These are phyloP conservation scores for Drosophila parthenogenetica DNA, from an alignment of 2,888 invertebrate genomes.

Conservation along the genomic window DNA sequence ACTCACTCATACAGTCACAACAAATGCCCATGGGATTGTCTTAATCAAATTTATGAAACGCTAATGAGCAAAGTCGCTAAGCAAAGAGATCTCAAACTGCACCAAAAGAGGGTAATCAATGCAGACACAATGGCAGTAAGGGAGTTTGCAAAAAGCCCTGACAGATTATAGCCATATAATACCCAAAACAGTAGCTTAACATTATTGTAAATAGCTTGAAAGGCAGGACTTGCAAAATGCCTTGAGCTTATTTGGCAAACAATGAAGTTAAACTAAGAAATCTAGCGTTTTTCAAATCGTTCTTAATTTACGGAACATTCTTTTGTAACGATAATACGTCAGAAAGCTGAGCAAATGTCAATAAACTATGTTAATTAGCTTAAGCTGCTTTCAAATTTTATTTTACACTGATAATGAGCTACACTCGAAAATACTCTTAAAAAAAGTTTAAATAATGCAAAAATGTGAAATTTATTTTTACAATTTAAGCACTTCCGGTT, in stretches of 20 bases:
- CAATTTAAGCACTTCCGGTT: not conserved
- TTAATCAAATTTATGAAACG: slow-evolving; percentile 79
- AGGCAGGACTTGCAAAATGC: slow-evolving; percentile 28
- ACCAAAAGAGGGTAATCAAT: slow-evolving; percentile 51
- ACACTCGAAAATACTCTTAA: not conserved
- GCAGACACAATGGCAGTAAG: slow-evolving; percentile 21
- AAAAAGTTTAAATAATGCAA: not conserved
- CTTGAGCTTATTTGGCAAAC: slow-evolving; percentile 38
- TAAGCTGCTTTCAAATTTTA: not conserved
- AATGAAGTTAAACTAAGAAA: slow-evolving; percentile 28
- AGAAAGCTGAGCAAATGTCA: slow-evolving; percentile 41
- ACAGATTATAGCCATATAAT: slow-evolving; percentile 69
- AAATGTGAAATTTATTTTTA: not conserved
- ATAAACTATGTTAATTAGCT: slow-evolving; percentile 27
- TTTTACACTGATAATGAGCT: not conserved
- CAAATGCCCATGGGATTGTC: slow-evolving; percentile 71
- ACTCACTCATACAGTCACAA: slow-evolving; percentile 17
- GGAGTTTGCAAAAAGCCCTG: not conserved
- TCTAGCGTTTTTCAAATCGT: not conserved
- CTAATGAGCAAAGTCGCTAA: slow-evolving; percentile 71
- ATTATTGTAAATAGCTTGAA: slow-evolving; percentile 39
- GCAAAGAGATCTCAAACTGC: slow-evolving; percentile 54
- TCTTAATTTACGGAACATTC: not conserved
- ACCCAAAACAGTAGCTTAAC: slow-evolving; percentile 72
- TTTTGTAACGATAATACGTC: not conserved